Percentiles rank a stretch among this genome's conserved stretches.
phyloP scores from a whole-genome alignment of 1,140 invertebrate species.

The Apis laboriosa region DNA sequence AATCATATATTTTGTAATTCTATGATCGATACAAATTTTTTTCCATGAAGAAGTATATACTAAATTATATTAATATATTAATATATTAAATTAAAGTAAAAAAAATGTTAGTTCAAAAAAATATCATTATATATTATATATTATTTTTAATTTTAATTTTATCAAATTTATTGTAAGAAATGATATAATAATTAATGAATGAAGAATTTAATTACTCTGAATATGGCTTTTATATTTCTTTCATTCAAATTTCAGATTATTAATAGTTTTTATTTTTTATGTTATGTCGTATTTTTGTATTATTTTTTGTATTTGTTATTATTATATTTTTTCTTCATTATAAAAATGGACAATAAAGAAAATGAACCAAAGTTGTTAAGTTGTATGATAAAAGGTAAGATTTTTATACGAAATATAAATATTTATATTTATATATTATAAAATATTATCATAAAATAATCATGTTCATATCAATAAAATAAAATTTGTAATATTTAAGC shows the following conservation, averaged over 20 bases:
- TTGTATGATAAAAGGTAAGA: conserved; percentile 62
- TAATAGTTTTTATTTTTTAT: conserved; percentile 24
- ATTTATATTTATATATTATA: no score
- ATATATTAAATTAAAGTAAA: no score
- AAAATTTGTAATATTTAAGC: neutral
- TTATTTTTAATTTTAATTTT: neutral
- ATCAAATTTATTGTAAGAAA: neutral
- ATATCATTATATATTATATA: no score
- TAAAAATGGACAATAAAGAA: conserved; percentile 53
- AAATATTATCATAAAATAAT: no score
- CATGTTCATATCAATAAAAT: neutral
- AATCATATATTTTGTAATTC: no score
- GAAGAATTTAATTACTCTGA: conserved; percentile 19
- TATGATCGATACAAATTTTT: no score
- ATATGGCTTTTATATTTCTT: conserved; percentile 6
- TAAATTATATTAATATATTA: no score
- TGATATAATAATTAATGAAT: neutral
- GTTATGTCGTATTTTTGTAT: conserved; percentile 30
- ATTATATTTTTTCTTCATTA: neutral
- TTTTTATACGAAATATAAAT: neutral
- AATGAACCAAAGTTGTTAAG: conserved; percentile 52
- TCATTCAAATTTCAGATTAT: conserved; percentile 25
- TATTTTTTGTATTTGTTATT: neutral
- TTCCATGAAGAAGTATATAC: no score
- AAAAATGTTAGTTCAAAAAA: no score